phyloP scores from a whole-genome alignment of 2,888 invertebrate genomes.

The Colletes collaris region DNA sequence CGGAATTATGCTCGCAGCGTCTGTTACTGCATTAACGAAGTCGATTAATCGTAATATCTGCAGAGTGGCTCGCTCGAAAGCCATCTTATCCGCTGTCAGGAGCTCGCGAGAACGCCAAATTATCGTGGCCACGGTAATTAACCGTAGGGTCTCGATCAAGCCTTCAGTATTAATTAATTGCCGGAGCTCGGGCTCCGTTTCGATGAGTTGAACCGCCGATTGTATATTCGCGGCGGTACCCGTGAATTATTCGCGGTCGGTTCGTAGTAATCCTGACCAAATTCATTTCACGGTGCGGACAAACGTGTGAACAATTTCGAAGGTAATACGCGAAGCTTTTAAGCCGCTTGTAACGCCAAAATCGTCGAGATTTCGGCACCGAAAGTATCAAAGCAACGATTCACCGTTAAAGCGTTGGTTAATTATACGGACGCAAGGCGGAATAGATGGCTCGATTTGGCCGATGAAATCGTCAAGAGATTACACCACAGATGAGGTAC shows the following conservation, averaged over 20 bases:
- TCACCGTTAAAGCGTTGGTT: background rate
- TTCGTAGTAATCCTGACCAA: too few species aligned
- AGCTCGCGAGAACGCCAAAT: constrained; percentile 37
- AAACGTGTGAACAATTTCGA: background rate
- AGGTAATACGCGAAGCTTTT: background rate
- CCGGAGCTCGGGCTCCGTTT: constrained; percentile 20
- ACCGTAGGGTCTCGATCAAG: constrained; percentile 45
- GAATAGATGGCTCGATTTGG: background rate
- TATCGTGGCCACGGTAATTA: constrained; percentile 52
- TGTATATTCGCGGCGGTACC: constrained; percentile 22
- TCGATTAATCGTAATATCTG: constrained; percentile 50
- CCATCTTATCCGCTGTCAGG: constrained; percentile 46
- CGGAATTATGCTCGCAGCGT: constrained; percentile 37
- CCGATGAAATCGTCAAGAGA: background rate
- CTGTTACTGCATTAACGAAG: constrained; percentile 46
- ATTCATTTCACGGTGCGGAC: constrained; percentile 40
- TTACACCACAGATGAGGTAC: background rate
- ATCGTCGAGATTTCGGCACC: background rate
- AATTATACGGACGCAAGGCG: too few species aligned
- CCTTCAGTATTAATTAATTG: constrained; percentile 49
- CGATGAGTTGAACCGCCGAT: constrained; percentile 3
- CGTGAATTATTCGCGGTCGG: constrained; percentile 20
- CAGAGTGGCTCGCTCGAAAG: constrained; percentile 43
- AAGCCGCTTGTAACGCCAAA: too few species aligned
- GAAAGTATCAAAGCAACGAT: background rate